These are phyloP conservation scores for Clarias gariepinus DNA, from an alignment of 2,113 vertebrate genomes.

Conservation along the genomic window DNA sequence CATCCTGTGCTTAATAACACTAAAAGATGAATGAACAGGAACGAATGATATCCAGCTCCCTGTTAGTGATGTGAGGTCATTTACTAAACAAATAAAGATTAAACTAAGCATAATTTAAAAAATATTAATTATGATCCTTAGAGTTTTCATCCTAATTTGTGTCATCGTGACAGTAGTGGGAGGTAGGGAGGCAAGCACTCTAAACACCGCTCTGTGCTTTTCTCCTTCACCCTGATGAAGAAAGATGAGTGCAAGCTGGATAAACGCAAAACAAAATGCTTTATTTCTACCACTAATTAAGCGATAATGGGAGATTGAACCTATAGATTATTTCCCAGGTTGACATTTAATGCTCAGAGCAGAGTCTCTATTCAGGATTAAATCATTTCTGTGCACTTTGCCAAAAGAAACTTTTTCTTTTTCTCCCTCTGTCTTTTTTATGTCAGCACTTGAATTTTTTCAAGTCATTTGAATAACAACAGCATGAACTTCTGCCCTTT, in stretches of 20 bases:
- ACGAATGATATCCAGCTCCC: slow-evolving; percentile 13
- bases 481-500: slow-evolving; percentile 34
- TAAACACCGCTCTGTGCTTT: slow-evolving; percentile 82
- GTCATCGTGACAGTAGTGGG: slow-evolving; percentile 70
- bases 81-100: slow-evolving; percentile 44
- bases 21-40: not conserved
- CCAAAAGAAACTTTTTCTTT: slow-evolving; percentile 77
- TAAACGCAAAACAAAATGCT: slow-evolving; percentile 64
- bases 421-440: slow-evolving; percentile 33
- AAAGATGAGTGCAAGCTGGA: slow-evolving; percentile 77
- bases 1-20: not conserved
- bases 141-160: not conserved
- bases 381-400: slow-evolving; percentile 71
- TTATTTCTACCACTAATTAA: slow-evolving; percentile 74
- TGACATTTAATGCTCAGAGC: slow-evolving; percentile 65
- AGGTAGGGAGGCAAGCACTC: slow-evolving; percentile 73
- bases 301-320: slow-evolving; percentile 46
- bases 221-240: slow-evolving; percentile 79
- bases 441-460: slow-evolving; percentile 65
- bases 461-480: slow-evolving; percentile 34
- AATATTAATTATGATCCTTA: slow-evolving; percentile 43
- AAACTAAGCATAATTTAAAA: slow-evolving; percentile 39
- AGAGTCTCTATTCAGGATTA: slow-evolving; percentile 68
- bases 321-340: slow-evolving; percentile 65
- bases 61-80: slow-evolving; percentile 28